phyloP scores from a whole-genome alignment of 2,113 vertebrate genomes.

The Leptocoma aspasia region DNA sequence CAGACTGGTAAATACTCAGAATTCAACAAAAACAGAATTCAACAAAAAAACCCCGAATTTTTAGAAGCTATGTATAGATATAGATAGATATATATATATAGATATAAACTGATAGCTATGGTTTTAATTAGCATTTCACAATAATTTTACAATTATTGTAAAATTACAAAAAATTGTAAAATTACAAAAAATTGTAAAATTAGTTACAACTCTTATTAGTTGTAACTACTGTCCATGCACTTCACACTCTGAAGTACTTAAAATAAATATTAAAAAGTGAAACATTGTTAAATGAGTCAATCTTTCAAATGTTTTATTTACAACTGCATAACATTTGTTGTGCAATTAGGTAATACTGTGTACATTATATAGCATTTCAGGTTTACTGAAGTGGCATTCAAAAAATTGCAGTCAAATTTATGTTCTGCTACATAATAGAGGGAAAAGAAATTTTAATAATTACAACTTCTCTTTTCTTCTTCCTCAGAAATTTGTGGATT shows the following conservation, averaged over 20 bases:
- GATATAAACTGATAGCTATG: not conserved
- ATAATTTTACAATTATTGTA: not conserved
- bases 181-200: too few species aligned
- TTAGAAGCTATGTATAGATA: too few species aligned
- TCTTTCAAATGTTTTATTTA: not conserved
- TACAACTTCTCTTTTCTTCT: not conserved
- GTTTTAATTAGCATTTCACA: not conserved
- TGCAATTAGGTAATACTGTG: not conserved
- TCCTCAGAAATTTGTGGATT: conserved; percentile 94
- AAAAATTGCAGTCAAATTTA: not conserved
- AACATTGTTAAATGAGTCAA: not conserved
- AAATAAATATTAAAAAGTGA: not conserved
- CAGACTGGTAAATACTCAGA: not conserved
- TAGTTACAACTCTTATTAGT: not conserved
- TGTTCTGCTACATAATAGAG: not conserved
- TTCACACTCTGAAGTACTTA: not conserved
- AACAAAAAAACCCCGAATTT: too few species aligned
- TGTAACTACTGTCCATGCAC: not conserved
- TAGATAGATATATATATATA: too few species aligned
- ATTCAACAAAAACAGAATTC: too few species aligned
- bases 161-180: too few species aligned
- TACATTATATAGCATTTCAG: not conserved
- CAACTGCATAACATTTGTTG: not conserved
- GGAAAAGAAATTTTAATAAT: not conserved
- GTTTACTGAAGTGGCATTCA: not conserved